phyloP scores from a whole-genome alignment of 2,113 vertebrate genomes.

The Odocoileus virginianus region DNA sequence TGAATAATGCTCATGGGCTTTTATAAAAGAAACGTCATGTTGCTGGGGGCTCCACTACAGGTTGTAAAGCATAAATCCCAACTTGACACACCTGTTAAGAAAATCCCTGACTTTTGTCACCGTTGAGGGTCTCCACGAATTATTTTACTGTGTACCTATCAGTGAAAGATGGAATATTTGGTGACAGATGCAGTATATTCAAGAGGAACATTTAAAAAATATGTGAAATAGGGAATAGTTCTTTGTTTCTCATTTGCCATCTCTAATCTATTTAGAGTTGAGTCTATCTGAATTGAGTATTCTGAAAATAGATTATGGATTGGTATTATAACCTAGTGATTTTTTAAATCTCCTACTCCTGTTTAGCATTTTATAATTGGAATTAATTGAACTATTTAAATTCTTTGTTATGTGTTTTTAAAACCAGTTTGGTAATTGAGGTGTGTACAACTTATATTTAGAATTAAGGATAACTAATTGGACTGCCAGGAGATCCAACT shows the following conservation, averaged over 20 bases:
- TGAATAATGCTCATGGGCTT: not conserved
- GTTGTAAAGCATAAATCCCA: slow-evolving; percentile 25
- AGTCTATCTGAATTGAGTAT: not conserved
- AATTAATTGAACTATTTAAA: not conserved
- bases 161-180: slow-evolving; percentile 42
- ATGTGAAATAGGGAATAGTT: not conserved
- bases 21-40: slow-evolving; percentile 12
- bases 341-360: not conserved
- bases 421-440: not conserved
- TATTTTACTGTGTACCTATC: not conserved
- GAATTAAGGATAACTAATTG: not conserved
- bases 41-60: not conserved
- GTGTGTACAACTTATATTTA: not conserved
- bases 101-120: slow-evolving; percentile 24
- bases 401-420: not conserved
- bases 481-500: not conserved
- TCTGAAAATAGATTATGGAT: slow-evolving; percentile 32
- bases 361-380: not conserved
- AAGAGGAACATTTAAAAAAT: not conserved
- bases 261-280: not conserved
- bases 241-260: slow-evolving; percentile 10
- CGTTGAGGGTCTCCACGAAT: not conserved
- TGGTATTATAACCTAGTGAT: not conserved
- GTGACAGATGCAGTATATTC: not conserved
- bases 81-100: slow-evolving; percentile 29